Base-by-base conservation (phyloP, 2,888 invertebrate species). In the Camptogramma bilineatum region DNA sequence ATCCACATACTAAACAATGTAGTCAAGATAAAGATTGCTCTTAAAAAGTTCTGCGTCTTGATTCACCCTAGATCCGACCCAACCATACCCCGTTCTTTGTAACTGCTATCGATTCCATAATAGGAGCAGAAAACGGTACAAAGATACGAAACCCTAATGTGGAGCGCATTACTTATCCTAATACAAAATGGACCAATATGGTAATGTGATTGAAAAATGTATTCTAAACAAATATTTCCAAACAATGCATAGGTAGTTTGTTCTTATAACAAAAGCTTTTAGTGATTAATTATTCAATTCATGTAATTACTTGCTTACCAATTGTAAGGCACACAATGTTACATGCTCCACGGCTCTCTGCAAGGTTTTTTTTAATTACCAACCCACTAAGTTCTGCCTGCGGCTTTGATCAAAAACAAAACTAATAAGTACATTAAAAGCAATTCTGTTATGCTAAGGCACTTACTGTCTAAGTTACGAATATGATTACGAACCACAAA, bases 31-130 rank as follows among this genome's bases (percentile, higher is more conserved):
- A 31, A 31, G 10, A 31, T 39, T 39, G 13, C 34, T 39, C 17
- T 44, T 44, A 16, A 44, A 44, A 44, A 17, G 17, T 44, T 16
- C 44, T 5, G 5, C 44, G 5, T 17, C 8, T 24, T 53, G 5
- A 18, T 18, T 54, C 24, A 9, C 44, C 63, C 72, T 17, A 21
- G 24, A 52, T 53, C 39, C 39, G 21, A 7, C 34, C 39, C 31
- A 31, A 18, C 50, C 31, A 54, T 21, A 51, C 28, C 42, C 28
- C 46, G 18, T 24, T 62, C 46, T 47, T 16, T 18, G 47, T 57
- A 73, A 75, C 73, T 74, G 69, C 70, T 74, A 78, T 75, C 73
- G 78, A 79, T 77, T 77, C 74, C 73, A 65, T 81, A 83, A 79
- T 81, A 70, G 76, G 71, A 76, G 67, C 75, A 76, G 73, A 71